Evolutionary conservation across 2,113 vertebrate species (phyloP).

Genomic region (Phrynocephalus versicolor): DNA sequence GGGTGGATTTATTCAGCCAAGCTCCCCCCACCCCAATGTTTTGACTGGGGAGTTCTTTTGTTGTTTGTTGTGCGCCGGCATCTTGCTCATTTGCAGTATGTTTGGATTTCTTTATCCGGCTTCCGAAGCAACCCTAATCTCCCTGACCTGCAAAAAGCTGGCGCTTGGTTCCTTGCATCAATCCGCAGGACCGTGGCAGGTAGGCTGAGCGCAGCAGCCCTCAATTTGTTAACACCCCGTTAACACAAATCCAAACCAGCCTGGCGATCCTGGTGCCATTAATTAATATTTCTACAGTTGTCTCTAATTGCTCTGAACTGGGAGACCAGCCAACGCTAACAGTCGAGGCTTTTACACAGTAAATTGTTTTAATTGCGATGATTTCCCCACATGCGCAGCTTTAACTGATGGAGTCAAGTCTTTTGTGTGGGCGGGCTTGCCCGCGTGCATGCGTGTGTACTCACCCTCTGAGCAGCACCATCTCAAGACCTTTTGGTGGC

Average conservation of each 20-base stretch:
- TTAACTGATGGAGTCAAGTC: conserved; percentile 45
- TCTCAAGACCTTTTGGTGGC: too few species aligned
- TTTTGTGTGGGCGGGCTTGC: not conserved
- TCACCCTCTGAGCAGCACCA: too few species aligned
- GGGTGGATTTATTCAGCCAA: not conserved
- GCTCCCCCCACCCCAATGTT: too few species aligned
- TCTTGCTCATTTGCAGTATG: not conserved
- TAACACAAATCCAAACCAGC: conserved; percentile 34
- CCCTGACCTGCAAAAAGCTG: not conserved
- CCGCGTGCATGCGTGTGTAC: not conserved
- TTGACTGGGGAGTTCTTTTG: not conserved
- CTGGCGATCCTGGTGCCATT: conserved; percentile 51
- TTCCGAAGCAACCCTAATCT: not conserved
- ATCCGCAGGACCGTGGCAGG: not conserved
- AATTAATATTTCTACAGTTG: conserved; percentile 63
- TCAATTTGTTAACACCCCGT: conserved; percentile 39
- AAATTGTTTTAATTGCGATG: conserved; percentile 31
- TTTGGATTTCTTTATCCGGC: not conserved
- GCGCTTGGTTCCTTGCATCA: not conserved
- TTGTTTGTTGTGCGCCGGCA: not conserved
- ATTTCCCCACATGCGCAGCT: not conserved
- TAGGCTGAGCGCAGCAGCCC: not conserved
- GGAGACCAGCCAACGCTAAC: conserved; percentile 57
- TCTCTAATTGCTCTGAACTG: conserved; percentile 51
- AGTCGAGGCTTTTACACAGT: conserved; percentile 44